Evolutionary conservation across 2,113 vertebrate species (phyloP).

Genomic region (Acrocephalus arundinaceus): DNA sequence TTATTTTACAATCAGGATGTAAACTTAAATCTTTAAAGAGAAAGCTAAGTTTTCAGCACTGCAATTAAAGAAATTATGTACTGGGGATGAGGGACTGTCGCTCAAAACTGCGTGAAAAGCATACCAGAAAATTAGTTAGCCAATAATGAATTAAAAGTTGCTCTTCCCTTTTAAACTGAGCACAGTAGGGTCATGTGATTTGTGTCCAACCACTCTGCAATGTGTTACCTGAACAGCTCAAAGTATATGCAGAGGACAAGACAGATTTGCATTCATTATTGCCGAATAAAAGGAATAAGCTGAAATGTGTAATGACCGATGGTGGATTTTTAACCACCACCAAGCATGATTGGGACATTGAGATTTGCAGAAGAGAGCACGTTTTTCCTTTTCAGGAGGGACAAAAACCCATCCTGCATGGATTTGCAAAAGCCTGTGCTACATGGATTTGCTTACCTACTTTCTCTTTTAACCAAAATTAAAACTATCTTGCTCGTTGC

Average conservation of each 20-base stretch:
- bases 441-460: neutral
- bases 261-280: conserved; percentile 40
- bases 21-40: conserved; percentile 2
- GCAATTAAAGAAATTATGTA: neutral
- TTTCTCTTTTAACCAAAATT: neutral
- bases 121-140: conserved; percentile 22
- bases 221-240: conserved; percentile 28
- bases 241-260: conserved; percentile 21
- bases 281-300: conserved; percentile 5
- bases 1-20: neutral
- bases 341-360: neutral
- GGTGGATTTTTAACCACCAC: neutral
- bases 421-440: neutral
- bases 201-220: neutral
- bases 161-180: conserved; percentile 3
- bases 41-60: neutral
- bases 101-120: conserved; percentile 6
- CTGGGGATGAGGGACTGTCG: neutral
- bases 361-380: neutral
- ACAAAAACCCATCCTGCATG: neutral
- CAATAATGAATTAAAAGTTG: conserved; percentile 33
- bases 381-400: neutral
- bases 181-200: conserved; percentile 12
- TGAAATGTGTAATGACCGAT: neutral
- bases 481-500: neutral